Conservation (phyloP, 2,797 vertebrate species). For the Muscicapa striata region DNA sequence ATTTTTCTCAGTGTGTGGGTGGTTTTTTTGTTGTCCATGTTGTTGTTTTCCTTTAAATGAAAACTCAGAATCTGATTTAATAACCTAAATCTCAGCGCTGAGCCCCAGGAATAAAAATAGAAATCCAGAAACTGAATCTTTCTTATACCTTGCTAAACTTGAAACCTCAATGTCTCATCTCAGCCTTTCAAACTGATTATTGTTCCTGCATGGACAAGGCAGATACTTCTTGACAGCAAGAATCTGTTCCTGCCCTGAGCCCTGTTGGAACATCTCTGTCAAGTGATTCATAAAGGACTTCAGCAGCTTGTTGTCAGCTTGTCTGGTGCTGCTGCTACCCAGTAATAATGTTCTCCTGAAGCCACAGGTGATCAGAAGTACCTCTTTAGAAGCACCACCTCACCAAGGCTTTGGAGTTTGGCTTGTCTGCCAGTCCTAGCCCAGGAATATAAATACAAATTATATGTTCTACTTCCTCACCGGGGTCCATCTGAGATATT, state of each 20-base stretch:
- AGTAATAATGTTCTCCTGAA: background rate
- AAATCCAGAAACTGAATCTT: background rate
- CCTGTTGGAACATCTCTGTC: background rate
- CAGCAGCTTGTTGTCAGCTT: background rate
- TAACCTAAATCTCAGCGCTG: background rate
- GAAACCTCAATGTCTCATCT: background rate
- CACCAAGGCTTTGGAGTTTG: background rate
- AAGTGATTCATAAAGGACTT: background rate
- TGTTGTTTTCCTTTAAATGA: conserved; percentile 37
- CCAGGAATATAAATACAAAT: background rate
- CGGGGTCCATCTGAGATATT: accelerated
- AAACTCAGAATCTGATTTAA: conserved; percentile 26
- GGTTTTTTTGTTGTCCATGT: background rate
- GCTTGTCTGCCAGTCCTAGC: background rate
- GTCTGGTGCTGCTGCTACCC: background rate
- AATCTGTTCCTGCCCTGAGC: background rate
- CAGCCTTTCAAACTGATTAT: background rate
- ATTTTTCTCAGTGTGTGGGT: background rate
- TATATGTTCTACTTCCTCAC: accelerated
- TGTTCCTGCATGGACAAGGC: background rate
- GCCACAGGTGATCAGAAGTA: background rate
- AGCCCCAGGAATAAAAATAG: background rate
- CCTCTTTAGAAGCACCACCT: background rate
- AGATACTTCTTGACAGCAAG: background rate
- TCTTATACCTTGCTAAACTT: background rate